A percentile compares a stretch with the other conserved stretches of the same genome.
These are phyloP conservation scores for Toxotes lorentzi DNA, from an alignment of 2,797 vertebrate species.

Conservation along the genomic window DNA sequence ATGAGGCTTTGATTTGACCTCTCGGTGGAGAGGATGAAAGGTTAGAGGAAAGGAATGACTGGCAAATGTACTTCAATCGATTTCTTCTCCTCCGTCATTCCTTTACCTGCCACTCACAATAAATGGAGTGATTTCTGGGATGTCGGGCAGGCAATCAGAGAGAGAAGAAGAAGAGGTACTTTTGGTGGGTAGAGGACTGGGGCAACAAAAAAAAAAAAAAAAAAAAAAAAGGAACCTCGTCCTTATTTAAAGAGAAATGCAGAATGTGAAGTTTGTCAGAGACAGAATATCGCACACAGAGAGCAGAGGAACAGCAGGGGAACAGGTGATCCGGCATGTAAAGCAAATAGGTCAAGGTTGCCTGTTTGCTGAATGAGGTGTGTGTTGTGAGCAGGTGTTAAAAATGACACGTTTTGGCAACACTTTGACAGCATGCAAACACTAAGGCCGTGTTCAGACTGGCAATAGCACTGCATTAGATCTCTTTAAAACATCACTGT, in stretches of 20 bases:
- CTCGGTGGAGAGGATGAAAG: conserved; percentile 72
- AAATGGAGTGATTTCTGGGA: conserved; percentile 72
- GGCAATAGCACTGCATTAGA: not conserved
- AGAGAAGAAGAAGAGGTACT: conserved; percentile 45
- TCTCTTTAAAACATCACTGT: not conserved
- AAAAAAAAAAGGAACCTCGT: not conserved
- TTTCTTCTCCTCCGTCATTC: conserved; percentile 73
- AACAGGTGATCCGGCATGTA: conserved; percentile 44
- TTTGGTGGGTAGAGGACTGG: not conserved
- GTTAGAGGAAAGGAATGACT: conserved; percentile 76
- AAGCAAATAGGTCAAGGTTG: conserved; percentile 51
- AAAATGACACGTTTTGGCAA: conserved; percentile 35
- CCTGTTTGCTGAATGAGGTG: conserved; percentile 31
- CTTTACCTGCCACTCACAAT: conserved; percentile 74
- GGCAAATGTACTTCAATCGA: conserved; percentile 77
- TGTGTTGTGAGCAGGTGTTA: conserved; percentile 43
- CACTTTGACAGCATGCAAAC: conserved; percentile 12
- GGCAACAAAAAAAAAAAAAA: too few species aligned
- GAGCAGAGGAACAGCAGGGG: conserved; percentile 3
- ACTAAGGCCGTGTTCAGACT: conserved; percentile 1
- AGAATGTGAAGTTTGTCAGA: not conserved
- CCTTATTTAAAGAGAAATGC: conserved; percentile 33
- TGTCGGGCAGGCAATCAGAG: conserved; percentile 64
- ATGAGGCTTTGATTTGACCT: conserved; percentile 73
- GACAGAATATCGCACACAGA: not conserved